Base-by-base conservation (phyloP, 92 coral and sea anemone genomes). In the Epizoanthus fatuus region DNA sequence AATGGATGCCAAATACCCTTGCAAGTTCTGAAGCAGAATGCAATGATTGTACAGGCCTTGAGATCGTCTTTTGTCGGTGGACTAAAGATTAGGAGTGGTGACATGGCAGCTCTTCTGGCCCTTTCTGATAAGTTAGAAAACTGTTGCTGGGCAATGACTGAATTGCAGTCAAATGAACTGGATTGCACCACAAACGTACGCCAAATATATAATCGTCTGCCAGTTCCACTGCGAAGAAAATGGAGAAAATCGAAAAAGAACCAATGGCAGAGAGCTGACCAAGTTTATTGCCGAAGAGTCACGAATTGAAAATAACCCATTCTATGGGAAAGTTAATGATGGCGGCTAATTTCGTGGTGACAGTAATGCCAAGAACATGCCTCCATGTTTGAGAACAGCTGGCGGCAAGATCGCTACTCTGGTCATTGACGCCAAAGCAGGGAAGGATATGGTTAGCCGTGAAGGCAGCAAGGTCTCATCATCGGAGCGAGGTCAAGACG, bases 201-300 rank as follows among this genome's bases (percentile, higher is more conserved):
- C 37, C 68, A 53, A 22, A 86, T 86, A 4, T 86, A 69, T 79
- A 74, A 70, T 72, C 86, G 90, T 9, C 54, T 68, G 44, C 81
- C 85, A 70, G 83, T 65, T 70, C 53, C 80, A 7, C 40, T 74
- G 19, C 66, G 54, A 51, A 74, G 53, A 52, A 72, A 55, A 51
- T 84, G 93, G 86, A 67, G 87, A 70, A 86, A 56, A 80, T 54
- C 86, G 86, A 69, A 49, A 75, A 39, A 85, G 40, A 64, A 44
- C 67, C 13, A 17, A 51, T 47, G 81, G 84, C 2, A 80, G 37
- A 55, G 81, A 89, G 37, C 81, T 84, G 8, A 60, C 78, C 38
- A 74, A 53, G 16, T 90, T 85, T 72, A 81, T 80, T 42, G 63
- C 84, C 22, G 84, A 81, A 40, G 86, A 86, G 74, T 72, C 75